A percentile compares a stretch with the other conserved stretches of the same genome.
These are phyloP conservation scores for Uropsilus gracilis DNA, from an alignment of 2,113 vertebrate genomes.

Conservation along the genomic window DNA sequence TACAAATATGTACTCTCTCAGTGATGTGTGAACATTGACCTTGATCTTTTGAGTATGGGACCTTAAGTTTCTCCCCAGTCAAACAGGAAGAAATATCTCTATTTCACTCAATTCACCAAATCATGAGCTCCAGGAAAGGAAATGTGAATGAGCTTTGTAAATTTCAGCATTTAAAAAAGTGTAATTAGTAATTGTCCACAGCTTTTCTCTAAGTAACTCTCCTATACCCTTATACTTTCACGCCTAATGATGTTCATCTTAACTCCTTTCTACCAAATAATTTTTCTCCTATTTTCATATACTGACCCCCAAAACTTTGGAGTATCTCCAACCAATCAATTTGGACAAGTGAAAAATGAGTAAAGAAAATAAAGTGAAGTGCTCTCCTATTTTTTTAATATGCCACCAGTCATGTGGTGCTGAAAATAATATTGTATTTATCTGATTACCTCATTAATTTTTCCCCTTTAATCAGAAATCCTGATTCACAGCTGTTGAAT, in stretches of 20 bases:
- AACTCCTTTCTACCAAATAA: not conserved
- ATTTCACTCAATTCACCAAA: not conserved
- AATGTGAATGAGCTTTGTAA: not conserved
- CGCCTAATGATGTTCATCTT: not conserved
- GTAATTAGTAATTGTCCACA: not conserved
- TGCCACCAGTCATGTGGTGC: not conserved
- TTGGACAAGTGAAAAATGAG: not conserved
- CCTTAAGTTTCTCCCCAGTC: not conserved
- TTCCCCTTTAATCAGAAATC: not conserved
- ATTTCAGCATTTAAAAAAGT: not conserved
- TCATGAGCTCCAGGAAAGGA: not conserved
- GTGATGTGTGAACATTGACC: not conserved
- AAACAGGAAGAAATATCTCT: not conserved
- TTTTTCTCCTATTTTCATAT: not conserved
- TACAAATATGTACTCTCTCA: not conserved
- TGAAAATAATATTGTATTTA: not conserved
- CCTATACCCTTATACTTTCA: not conserved
- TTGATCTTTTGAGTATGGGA: not conserved
- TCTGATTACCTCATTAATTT: conserved; percentile 13
- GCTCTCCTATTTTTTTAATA: not conserved
- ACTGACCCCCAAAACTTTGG: not conserved
- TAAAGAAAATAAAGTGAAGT: not conserved
- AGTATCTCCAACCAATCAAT: not conserved
- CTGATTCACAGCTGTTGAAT: not conserved
- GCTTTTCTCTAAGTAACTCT: not conserved